Conservation (phyloP, 2,797 vertebrate genomes). For the Anguilla megastoma region DNA sequence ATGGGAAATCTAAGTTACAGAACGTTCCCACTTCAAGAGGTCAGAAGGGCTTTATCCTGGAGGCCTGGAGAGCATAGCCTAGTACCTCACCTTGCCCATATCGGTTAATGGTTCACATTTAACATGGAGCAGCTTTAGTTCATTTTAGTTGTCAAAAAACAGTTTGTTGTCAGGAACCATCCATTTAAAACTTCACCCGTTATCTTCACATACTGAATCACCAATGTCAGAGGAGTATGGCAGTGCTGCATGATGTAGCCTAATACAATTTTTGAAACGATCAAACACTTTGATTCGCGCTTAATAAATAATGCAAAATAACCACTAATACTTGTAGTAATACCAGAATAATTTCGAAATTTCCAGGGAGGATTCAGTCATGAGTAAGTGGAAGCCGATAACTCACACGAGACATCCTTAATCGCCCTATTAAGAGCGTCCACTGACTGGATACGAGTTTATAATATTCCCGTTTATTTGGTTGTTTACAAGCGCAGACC, state of each 20-base stretch:
- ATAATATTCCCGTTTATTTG: background rate
- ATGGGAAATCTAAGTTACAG: background rate
- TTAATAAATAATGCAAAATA: background rate
- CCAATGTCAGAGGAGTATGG: background rate
- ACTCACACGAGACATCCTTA: background rate
- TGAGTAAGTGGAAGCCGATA: background rate
- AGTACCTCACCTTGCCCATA: background rate
- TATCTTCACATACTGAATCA: background rate
- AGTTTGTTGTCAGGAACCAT: background rate
- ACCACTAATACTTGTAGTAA: background rate
- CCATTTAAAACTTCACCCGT: background rate
- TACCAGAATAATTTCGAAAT: background rate
- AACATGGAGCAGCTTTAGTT: background rate
- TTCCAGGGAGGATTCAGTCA: background rate
- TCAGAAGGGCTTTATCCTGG: background rate
- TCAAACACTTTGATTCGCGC: background rate
- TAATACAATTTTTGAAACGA: background rate
- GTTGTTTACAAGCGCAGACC: background rate
- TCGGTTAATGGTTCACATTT: background rate
- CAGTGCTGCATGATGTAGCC: background rate
- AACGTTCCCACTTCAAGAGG: background rate
- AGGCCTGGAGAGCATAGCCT: background rate
- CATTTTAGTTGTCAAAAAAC: background rate
- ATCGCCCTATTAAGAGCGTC: background rate
- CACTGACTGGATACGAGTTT: background rate